Evolutionary conservation across 30 jellyfish, hydroid and myxozoan genomes (phyloP).

Genomic region (Cassiopea xamachana): DNA sequence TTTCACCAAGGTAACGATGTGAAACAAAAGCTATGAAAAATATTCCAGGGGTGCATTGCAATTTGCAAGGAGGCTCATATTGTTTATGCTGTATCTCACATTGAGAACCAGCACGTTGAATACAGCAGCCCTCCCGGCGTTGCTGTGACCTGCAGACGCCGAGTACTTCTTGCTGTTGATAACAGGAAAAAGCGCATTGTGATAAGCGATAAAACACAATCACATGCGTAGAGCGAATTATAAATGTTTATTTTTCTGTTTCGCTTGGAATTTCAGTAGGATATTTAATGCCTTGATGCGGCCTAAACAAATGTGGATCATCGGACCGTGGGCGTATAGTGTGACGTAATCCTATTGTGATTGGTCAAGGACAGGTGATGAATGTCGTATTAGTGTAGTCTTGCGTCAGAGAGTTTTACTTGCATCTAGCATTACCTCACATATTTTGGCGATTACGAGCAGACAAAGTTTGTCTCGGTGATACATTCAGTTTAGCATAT

Average conservation of each 20-base stretch:
- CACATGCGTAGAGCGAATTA: background rate
- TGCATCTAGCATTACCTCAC: conserved; percentile 38
- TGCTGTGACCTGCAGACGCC: conserved; percentile 8
- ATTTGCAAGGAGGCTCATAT: background rate
- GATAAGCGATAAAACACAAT: background rate
- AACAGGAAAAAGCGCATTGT: conserved; percentile 1
- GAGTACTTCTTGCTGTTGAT: background rate
- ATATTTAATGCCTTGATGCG: conserved; percentile 25
- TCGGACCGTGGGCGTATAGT: conserved; percentile 69
- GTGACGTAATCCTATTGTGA: conserved; percentile 85
- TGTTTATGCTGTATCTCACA: background rate
- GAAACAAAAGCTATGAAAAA: background rate
- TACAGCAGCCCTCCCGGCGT: conserved; percentile 8
- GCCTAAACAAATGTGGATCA: conserved; percentile 33
- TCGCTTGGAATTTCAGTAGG: conserved; percentile 25
- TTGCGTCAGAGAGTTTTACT: conserved; percentile 76
- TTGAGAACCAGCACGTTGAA: background rate
- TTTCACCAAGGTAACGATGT: background rate
- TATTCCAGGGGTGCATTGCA: conserved; percentile 6
- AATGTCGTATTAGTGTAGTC: conserved; percentile 60
- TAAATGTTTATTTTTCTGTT: conserved; percentile 1
- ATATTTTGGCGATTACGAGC: background rate
- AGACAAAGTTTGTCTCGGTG: background rate
- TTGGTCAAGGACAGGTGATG: conserved; percentile 84
- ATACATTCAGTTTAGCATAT: background rate